These are phyloP conservation scores for Protodeltote pygarga DNA, from an alignment of 2,888 invertebrate genomes.

Conservation along the genomic window DNA sequence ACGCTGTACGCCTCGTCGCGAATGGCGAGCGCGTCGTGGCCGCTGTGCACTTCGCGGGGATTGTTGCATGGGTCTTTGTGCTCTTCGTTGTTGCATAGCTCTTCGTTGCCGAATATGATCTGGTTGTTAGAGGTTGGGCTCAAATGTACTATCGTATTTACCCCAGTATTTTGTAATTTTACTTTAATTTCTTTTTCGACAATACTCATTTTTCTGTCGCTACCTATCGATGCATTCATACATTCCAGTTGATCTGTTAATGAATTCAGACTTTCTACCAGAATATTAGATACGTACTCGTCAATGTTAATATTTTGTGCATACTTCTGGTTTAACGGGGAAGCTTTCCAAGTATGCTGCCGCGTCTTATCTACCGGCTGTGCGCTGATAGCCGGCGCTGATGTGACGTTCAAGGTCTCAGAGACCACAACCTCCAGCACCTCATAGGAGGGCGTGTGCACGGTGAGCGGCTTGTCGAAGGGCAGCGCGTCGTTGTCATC, in stretches of 20 bases:
- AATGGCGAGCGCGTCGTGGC: conserved; percentile 47
- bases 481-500: conserved; percentile 59
- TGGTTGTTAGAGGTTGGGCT: conserved; percentile 82
- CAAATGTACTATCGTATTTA: conserved; percentile 81
- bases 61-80: conserved; percentile 56
- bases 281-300: conserved; percentile 82
- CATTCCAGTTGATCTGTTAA: conserved; percentile 79
- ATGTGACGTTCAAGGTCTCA: conserved; percentile 64
- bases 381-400: conserved; percentile 25
- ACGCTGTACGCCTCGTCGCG: conserved; percentile 59
- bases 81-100: conserved; percentile 64
- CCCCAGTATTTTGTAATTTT: conserved; percentile 80
- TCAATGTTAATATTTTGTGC: conserved; percentile 72
- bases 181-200: conserved; percentile 85
- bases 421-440: conserved; percentile 80
- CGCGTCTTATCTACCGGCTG: conserved; percentile 11
- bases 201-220: conserved; percentile 74
- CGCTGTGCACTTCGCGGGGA: conserved; percentile 37
- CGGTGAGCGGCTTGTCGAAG: conserved; percentile 55
- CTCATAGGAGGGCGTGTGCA: conserved; percentile 69
- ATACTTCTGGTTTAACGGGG: conserved; percentile 34
- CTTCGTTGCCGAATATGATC: conserved; percentile 82
- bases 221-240: conserved; percentile 74
- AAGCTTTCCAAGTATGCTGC: conserved; percentile 29
- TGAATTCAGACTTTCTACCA: conserved; percentile 83